A percentile compares a stretch with the other conserved stretches of the same genome.
phyloP scores from a whole-genome alignment of 1,140 invertebrate species.

The Sminthurides bifidus region DNA sequence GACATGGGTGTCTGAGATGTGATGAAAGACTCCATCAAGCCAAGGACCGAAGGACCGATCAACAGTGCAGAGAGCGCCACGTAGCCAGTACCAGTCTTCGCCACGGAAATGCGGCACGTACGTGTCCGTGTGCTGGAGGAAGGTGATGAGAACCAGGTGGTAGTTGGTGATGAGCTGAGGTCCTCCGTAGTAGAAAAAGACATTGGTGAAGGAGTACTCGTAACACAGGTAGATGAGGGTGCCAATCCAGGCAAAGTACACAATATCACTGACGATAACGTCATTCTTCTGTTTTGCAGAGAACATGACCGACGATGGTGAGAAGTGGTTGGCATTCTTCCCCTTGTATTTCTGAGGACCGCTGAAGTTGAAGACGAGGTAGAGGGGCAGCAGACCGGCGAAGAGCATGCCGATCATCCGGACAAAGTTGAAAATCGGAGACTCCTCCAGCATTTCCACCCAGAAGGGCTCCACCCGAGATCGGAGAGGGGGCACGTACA shows the following conservation, averaged over 20 bases:
- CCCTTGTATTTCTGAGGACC: slow-evolving; percentile 6
- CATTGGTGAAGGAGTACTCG: not conserved
- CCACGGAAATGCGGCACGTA: not conserved
- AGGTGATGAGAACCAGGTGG: slow-evolving; percentile 4
- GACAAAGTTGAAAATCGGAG: slow-evolving; percentile 3
- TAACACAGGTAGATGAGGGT: not conserved
- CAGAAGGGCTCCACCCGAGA: not conserved
- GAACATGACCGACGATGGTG: slow-evolving; percentile 3
- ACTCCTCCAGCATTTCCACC: slow-evolving; percentile 9
- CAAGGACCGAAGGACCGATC: slow-evolving; percentile 2
- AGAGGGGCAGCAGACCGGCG: slow-evolving; percentile 1
- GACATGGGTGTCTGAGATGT: slow-evolving; percentile 8
- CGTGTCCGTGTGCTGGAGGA: slow-evolving; percentile 7
- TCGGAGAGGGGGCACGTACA: not conserved
- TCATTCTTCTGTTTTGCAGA: not conserved
- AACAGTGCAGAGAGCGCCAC: slow-evolving; percentile 5
- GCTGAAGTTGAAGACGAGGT: slow-evolving; percentile 4
- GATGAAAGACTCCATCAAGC: slow-evolving; percentile 7
- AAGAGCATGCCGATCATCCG: slow-evolving; percentile 1
- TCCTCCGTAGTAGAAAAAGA: slow-evolving; percentile 3
- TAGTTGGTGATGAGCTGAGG: slow-evolving; percentile 6
- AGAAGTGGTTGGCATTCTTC: slow-evolving; percentile 4
- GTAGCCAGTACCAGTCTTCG: slow-evolving; percentile 4
- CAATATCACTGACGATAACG: slow-evolving; percentile 4
- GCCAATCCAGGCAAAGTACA: not conserved